Percentiles rank a stretch among this genome's conserved stretches.
Evolutionary conservation across 2,113 vertebrate genomes (phyloP).

Genomic region (Sminthopsis crassicaudata): DNA sequence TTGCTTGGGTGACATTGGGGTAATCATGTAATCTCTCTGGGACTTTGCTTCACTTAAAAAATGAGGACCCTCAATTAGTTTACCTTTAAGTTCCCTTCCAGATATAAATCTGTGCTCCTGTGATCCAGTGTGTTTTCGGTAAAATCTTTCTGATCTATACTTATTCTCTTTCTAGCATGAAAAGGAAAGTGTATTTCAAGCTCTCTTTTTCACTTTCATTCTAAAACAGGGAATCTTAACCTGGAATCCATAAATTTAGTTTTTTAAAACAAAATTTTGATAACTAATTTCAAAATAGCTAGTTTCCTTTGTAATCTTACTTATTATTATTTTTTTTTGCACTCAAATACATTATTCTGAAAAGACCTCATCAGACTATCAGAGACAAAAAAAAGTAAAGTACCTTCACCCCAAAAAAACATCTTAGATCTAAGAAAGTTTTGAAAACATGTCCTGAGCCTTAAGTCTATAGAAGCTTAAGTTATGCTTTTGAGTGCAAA

Average conservation of each 20-base stretch:
- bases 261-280: neutral
- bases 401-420: neutral
- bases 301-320: neutral
- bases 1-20: neutral
- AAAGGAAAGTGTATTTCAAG: neutral
- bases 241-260: neutral
- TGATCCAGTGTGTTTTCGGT: neutral
- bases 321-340: neutral
- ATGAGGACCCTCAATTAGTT: neutral
- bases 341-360: neutral
- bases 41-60: neutral
- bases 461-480: neutral
- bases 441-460: too few species aligned
- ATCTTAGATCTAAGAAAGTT: neutral
- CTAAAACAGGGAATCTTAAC: neutral
- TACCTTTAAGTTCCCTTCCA: neutral
- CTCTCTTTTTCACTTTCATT: neutral
- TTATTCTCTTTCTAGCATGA: neutral
- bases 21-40: neutral
- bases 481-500: accelerated
- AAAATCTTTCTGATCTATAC: neutral
- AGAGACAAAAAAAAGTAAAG: neutral
- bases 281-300: neutral
- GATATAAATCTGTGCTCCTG: neutral
- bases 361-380: neutral